These are phyloP conservation scores for Chromobotia macracanthus DNA, from an alignment of 2,797 vertebrate species.

Conservation along the genomic window DNA sequence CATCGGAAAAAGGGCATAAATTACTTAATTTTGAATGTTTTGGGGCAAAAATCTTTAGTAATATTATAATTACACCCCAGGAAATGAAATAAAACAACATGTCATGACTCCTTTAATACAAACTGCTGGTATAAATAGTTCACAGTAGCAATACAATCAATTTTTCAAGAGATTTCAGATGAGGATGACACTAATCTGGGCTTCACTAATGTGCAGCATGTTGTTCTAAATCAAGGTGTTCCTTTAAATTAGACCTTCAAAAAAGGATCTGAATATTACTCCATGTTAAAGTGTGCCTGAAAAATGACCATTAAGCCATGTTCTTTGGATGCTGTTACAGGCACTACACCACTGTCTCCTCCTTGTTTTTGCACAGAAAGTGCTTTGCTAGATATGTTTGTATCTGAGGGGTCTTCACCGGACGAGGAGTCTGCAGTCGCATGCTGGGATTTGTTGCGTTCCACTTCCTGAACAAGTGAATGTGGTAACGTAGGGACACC, in stretches of 20 bases:
- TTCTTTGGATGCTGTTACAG: conserved; percentile 2
- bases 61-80: too few relatives aligned
- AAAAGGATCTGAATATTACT: not conserved
- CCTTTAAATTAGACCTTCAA: not conserved
- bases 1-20: too few relatives aligned
- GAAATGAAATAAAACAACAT: too few relatives aligned
- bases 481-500: conserved; percentile 73
- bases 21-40: too few relatives aligned
- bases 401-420: not conserved
- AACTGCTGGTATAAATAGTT: too few relatives aligned
- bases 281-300: not conserved
- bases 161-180: not conserved
- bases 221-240: not conserved
- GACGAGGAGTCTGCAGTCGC: conserved; percentile 63
- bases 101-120: too few relatives aligned
- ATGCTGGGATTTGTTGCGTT: conserved; percentile 69
- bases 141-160: too few relatives aligned
- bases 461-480: conserved; percentile 70
- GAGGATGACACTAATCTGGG: not conserved
- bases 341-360: conserved; percentile 71
- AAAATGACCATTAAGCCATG: not conserved
- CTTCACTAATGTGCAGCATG: not conserved
- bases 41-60: too few relatives aligned
- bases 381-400: conserved; percentile 45
- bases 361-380: conserved; percentile 58